Conservation (phyloP, 2,888 invertebrate genomes). For the Xestia sexstrigata region DNA sequence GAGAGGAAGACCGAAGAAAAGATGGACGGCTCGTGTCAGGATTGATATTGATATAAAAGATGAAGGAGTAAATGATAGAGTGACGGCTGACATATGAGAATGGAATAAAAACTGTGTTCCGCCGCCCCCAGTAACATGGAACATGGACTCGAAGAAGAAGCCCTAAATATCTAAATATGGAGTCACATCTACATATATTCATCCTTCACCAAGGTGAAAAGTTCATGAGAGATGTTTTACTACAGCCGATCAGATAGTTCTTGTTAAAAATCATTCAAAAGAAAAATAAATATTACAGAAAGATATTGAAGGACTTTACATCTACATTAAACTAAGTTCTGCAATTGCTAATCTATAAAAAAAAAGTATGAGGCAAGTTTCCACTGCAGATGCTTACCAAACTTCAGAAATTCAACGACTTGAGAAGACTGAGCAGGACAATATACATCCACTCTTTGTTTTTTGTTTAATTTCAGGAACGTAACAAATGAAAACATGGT, state of each 20-base stretch:
- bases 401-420: not conserved
- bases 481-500: conserved; percentile 2
- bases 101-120: not conserved
- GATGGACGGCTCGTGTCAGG: not conserved
- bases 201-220: not conserved
- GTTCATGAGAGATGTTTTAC: not conserved
- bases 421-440: not conserved
- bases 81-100: not conserved
- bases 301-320: not conserved
- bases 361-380: not conserved
- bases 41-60: not conserved
- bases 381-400: not conserved
- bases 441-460: not conserved
- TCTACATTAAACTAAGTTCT: not conserved
- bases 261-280: not conserved
- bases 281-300: not conserved
- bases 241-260: too few relatives aligned
- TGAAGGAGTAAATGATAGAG: not conserved
- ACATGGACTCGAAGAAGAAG: not conserved
- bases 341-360: not conserved
- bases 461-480: conserved; percentile 1
- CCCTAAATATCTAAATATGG: not conserved
- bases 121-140: not conserved
- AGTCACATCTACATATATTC: not conserved
- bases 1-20: not conserved